Percentiles rank a stretch among this genome's conserved stretches.
Evolutionary conservation across 2,888 invertebrate species (phyloP).

Genomic region (Choristoneura rosaceana): DNA sequence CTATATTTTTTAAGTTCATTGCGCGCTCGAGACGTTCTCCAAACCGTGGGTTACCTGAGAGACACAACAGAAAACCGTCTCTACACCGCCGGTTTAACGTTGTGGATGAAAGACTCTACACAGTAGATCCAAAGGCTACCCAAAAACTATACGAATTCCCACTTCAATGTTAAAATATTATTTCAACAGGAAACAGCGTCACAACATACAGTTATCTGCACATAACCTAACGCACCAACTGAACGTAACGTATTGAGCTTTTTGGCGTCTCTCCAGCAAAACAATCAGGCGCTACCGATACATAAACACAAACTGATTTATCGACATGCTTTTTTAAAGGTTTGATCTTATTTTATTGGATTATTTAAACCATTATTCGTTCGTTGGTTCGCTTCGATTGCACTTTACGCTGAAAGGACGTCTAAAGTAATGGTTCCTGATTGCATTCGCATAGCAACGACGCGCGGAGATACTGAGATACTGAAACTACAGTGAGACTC

Average conservation of each 20-base stretch:
- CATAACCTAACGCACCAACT: slow-evolving; percentile 51
- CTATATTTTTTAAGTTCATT: no score
- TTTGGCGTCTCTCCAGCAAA: slow-evolving; percentile 76
- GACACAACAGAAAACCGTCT: no score
- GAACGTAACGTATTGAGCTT: slow-evolving; percentile 57
- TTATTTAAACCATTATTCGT: slow-evolving; percentile 57
- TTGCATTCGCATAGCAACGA: slow-evolving; percentile 44
- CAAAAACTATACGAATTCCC: background rate
- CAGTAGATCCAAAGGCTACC: background rate
- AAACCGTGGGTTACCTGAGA: no score
- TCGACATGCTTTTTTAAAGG: slow-evolving; percentile 52
- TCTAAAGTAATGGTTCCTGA: slow-evolving; percentile 39
- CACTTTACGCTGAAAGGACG: slow-evolving; percentile 40
- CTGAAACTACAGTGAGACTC: no score
- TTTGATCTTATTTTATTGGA: slow-evolving; percentile 54
- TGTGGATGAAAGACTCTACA: no score
- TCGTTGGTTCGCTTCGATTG: slow-evolving; percentile 57
- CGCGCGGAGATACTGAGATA: slow-evolving; percentile 5
- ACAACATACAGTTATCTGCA: slow-evolving; percentile 39
- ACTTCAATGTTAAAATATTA: slow-evolving; percentile 14
- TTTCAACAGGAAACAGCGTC: slow-evolving; percentile 18
- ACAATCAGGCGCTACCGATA: slow-evolving; percentile 72
- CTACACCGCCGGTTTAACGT: no score
- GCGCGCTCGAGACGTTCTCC: no score
- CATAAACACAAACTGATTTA: slow-evolving; percentile 71